Evolutionary conservation across 2,797 vertebrate species (phyloP).

Genomic region (Centropyge bicolor): DNA sequence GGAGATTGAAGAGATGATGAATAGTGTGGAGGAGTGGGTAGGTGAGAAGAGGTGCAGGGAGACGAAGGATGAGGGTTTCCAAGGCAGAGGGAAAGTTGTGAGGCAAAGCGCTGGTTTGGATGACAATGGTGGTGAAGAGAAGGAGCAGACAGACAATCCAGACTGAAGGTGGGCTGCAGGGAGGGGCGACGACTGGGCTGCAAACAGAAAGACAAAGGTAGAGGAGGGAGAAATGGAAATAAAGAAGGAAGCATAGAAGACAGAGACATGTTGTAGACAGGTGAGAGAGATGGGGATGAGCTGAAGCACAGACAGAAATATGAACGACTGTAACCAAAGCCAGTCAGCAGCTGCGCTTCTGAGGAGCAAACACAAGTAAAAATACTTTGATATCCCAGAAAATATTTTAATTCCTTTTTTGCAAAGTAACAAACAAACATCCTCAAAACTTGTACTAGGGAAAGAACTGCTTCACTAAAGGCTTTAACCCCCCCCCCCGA

Average conservation of each 20-base stretch:
- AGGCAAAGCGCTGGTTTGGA: conserved; percentile 75
- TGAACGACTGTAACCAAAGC: conserved; percentile 21
- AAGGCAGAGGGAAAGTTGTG: conserved; percentile 80
- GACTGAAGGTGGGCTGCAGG: conserved; percentile 83
- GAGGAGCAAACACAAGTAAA: background rate
- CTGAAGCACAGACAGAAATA: conserved; percentile 36
- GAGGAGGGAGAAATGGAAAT: conserved; percentile 58
- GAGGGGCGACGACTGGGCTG: conserved; percentile 81
- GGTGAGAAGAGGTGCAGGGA: conserved; percentile 55
- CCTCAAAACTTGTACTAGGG: background rate
- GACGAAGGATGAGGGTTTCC: conserved; percentile 66
- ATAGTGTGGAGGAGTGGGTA: conserved; percentile 41
- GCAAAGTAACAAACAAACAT: background rate
- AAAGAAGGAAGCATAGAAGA: conserved; percentile 29
- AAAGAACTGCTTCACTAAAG: background rate
- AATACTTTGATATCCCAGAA: background rate
- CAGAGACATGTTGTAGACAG: conserved; percentile 26
- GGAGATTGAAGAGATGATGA: conserved; percentile 56
- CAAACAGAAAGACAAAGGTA: conserved; percentile 74
- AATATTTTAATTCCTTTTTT: background rate
- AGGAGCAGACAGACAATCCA: conserved; percentile 82
- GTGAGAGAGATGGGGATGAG: conserved; percentile 36
- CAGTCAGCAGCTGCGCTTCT: conserved; percentile 5
- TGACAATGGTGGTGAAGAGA: conserved; percentile 70
- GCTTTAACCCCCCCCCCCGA: background rate